phyloP scores from a whole-genome alignment of 1,140 invertebrate genomes.

The Varroa destructor region DNA sequence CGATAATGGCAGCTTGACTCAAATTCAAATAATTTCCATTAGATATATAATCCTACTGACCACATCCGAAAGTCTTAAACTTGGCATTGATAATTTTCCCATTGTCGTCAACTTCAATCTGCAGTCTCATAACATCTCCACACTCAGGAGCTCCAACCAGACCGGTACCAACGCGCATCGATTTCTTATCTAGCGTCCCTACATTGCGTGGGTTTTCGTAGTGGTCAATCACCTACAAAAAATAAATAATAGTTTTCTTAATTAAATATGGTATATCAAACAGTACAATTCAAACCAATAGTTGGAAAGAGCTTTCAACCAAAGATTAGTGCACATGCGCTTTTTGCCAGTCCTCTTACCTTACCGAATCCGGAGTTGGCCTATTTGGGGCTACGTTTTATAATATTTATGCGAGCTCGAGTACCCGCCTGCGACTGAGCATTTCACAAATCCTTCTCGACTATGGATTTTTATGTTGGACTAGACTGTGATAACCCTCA shows the following conservation, averaged over 20 bases:
- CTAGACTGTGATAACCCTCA: no score
- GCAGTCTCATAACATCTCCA: slow-evolving; percentile 99
- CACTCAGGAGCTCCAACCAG: slow-evolving; percentile 96
- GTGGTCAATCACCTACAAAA: slow-evolving; percentile 80
- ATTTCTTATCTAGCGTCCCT: slow-evolving; percentile 89
- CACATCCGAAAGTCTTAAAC: slow-evolving; percentile 98
- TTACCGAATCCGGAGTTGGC: no score
- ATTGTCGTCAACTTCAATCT: slow-evolving; percentile 54
- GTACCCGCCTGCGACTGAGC: no score
- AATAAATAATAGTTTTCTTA: background rate
- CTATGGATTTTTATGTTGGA: no score
- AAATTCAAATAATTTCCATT: background rate
- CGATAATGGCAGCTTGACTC: background rate
- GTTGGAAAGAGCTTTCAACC: no score
- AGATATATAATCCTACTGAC: slow-evolving; percentile 15
- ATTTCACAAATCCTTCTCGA: no score
- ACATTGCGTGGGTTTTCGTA: slow-evolving; percentile 99
- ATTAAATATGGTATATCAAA: no score
- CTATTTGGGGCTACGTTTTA: no score
- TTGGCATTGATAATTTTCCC: slow-evolving; percentile 95
- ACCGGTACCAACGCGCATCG: slow-evolving; percentile 85
- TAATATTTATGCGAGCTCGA: no score
- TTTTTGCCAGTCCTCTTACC: no score
- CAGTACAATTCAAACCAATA: no score
- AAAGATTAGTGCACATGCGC: no score